phyloP scores from a whole-genome alignment of 2,888 invertebrate species.

The Megaustenia siamemsis region DNA sequence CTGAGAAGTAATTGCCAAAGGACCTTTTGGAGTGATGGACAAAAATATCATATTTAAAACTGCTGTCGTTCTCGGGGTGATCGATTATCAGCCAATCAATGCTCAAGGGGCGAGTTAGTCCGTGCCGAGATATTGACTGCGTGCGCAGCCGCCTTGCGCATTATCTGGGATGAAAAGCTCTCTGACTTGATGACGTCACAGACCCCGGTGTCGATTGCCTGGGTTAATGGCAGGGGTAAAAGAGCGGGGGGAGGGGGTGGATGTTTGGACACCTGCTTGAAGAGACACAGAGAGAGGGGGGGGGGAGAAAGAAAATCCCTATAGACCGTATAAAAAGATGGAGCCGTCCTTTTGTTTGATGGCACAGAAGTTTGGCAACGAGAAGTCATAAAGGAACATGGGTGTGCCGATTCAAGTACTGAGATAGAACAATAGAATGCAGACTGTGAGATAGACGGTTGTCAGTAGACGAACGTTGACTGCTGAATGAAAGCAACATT shows the following conservation, averaged over 20 bases:
- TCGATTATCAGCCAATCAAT: slow-evolving; percentile 39
- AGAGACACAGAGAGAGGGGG: too few relatives aligned
- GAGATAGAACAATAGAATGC: too few relatives aligned
- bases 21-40: slow-evolving; percentile 48
- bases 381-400: too few relatives aligned
- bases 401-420: too few relatives aligned
- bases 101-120: slow-evolving; percentile 39
- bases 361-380: too few relatives aligned
- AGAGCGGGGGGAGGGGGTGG: slow-evolving; percentile 36
- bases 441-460: too few relatives aligned
- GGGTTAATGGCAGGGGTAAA: slow-evolving; percentile 49
- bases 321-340: slow-evolving; percentile 3
- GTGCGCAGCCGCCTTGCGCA: slow-evolving; percentile 42
- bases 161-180: slow-evolving; percentile 57
- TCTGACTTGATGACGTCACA: slow-evolving; percentile 58
- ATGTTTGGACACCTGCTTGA: slow-evolving; percentile 47
- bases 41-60: slow-evolving; percentile 52
- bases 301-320: too few relatives aligned
- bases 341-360: not conserved
- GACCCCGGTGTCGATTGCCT: slow-evolving; percentile 47
- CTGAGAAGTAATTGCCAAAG: not conserved
- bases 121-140: slow-evolving; percentile 52
- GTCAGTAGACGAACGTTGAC: too few relatives aligned
- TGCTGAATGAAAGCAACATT: too few relatives aligned
- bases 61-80: slow-evolving; percentile 37